These are phyloP conservation scores for Cheilosia pagana DNA, from an alignment of 2,888 invertebrate genomes.

Conservation along the genomic window DNA sequence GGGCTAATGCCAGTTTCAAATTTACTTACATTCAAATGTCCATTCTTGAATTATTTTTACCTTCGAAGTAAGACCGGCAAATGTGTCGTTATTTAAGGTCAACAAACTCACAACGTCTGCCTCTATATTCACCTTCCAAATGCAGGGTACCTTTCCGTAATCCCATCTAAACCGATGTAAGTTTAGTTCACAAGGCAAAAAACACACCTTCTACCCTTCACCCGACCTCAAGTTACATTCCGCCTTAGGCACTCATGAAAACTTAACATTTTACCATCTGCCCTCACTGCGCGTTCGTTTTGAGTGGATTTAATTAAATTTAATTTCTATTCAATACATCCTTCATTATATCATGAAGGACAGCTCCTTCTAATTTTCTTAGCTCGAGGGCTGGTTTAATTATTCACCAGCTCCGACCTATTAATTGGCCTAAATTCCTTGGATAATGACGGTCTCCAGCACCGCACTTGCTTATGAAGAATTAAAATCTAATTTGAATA, in stretches of 20 bases:
- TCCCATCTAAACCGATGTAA: too few species aligned
- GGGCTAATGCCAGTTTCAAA: background rate
- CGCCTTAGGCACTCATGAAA: too few species aligned
- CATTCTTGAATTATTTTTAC: too few species aligned
- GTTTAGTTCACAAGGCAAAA: too few species aligned
- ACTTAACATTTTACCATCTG: background rate
- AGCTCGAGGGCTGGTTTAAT: conserved; percentile 29
- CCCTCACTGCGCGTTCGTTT: background rate
- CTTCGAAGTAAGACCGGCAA: too few species aligned
- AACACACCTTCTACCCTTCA: too few species aligned
- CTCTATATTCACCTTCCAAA: too few species aligned
- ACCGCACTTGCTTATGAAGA: conserved; percentile 25
- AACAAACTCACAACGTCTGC: too few species aligned
- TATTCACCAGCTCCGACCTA: conserved; percentile 50
- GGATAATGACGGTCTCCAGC: conserved; percentile 42
- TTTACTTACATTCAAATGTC: background rate
- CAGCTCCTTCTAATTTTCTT: too few species aligned
- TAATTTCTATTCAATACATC: conserved; percentile 3
- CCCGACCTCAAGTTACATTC: too few species aligned
- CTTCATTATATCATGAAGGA: background rate
- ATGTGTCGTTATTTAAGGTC: too few species aligned
- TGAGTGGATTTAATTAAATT: background rate
- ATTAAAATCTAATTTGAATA: conserved; percentile 71
- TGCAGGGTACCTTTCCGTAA: too few species aligned
- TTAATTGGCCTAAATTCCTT: conserved; percentile 48